phyloP scores from a whole-genome alignment of 2,888 invertebrate species.

The Chrysina gloriosa region DNA sequence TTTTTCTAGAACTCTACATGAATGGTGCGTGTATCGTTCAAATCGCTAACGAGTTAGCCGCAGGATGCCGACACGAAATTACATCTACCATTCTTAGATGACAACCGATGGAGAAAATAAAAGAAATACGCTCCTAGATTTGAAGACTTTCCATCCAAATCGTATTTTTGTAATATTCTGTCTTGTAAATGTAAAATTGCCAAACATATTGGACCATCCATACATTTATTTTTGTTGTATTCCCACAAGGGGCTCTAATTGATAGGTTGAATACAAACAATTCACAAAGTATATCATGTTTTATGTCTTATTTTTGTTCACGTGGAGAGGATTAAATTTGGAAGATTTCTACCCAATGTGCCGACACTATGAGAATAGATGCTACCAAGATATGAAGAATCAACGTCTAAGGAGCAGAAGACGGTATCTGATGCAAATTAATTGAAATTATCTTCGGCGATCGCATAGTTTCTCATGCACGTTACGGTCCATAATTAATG shows the following conservation, averaged over 20 bases:
- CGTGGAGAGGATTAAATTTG: neutral
- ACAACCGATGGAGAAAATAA: no score
- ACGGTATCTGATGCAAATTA: conserved; percentile 62
- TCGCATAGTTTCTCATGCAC: conserved; percentile 57
- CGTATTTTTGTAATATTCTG: no score
- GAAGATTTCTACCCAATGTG: neutral
- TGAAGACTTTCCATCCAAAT: no score
- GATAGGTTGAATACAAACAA: no score
- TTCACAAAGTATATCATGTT: neutral
- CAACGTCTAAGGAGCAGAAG: conserved; percentile 38
- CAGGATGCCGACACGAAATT: no score
- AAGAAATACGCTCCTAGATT: no score
- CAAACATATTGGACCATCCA: no score
- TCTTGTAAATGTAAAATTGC: no score
- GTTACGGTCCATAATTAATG: conserved; percentile 49
- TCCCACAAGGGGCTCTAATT: no score
- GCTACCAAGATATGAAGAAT: neutral
- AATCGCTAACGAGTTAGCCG: neutral
- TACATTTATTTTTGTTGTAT: no score
- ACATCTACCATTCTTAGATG: no score
- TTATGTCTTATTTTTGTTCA: neutral
- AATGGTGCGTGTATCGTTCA: neutral
- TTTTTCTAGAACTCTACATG: conserved; percentile 13
- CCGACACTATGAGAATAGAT: neutral
- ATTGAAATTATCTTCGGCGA: conserved; percentile 62